A percentile compares a stretch with the other conserved stretches of the same genome.
Conservation (phyloP, 2,113 vertebrate species). For the Dasypus novemcinctus region DNA sequence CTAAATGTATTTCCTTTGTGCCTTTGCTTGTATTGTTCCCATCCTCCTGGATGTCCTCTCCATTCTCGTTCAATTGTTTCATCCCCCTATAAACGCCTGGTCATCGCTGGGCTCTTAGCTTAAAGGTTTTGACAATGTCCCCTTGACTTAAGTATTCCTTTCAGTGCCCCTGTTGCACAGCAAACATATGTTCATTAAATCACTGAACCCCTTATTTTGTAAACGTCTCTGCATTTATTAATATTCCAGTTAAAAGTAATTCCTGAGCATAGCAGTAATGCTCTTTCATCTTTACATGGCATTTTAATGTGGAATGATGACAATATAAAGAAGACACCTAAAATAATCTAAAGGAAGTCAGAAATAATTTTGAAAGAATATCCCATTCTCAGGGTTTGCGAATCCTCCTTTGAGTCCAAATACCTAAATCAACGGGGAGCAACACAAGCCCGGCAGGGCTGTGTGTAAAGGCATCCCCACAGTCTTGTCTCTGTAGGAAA, state of each 20-base stretch:
- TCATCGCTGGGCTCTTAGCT: not conserved
- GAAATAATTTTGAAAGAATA: not conserved
- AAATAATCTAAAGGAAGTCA: not conserved
- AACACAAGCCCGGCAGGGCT: rapidly evolving
- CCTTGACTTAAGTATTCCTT: not conserved
- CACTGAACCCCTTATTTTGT: not conserved
- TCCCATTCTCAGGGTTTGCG: not conserved
- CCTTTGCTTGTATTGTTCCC: not conserved
- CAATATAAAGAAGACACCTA: not conserved
- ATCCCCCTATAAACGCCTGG: not conserved
- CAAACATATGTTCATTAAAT: not conserved
- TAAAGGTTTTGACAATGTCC: not conserved
- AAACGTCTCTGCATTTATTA: not conserved
- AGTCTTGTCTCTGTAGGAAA: not conserved
- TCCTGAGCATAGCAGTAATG: not conserved
- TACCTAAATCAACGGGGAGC: not conserved
- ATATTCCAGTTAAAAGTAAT: not conserved
- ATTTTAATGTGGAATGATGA: not conserved
- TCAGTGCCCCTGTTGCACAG: too few relatives aligned
- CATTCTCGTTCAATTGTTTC: not conserved
- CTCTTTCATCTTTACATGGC: not conserved
- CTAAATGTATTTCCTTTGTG: not conserved
- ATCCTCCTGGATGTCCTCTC: not conserved
- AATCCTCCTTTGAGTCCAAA: not conserved
- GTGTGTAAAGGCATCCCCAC: not conserved